Evolutionary conservation across 2,113 vertebrate genomes (phyloP).

Genomic region (Lucifuga dentata): DNA sequence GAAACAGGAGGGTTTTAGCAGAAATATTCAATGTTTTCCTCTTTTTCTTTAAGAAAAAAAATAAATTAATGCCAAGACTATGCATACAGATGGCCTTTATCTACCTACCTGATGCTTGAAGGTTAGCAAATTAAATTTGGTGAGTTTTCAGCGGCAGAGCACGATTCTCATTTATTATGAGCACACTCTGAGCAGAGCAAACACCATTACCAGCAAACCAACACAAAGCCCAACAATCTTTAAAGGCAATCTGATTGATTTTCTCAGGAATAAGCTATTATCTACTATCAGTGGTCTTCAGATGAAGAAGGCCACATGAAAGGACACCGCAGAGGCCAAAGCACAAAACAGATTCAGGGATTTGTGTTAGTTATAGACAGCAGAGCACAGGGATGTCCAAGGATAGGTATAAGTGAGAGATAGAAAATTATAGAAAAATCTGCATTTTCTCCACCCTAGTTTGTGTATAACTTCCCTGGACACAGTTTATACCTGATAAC

Average conservation of each 20-base stretch:
- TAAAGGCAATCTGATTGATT: slow-evolving; percentile 71
- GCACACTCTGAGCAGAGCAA: slow-evolving; percentile 8
- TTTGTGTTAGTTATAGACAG: too few relatives aligned
- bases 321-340: slow-evolving; percentile 36
- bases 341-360: slow-evolving; percentile 9
- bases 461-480: too few relatives aligned
- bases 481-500: too few relatives aligned
- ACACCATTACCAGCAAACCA: slow-evolving; percentile 38
- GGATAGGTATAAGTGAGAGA: too few relatives aligned
- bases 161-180: slow-evolving; percentile 45
- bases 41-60: slow-evolving; percentile 39
- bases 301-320: slow-evolving; percentile 42
- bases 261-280: slow-evolving; percentile 66
- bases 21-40: slow-evolving; percentile 15
- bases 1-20: not conserved
- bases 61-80: slow-evolving; percentile 24
- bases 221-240: slow-evolving; percentile 43
- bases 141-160: slow-evolving; percentile 35
- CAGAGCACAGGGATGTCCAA: not conserved
- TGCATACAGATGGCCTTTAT: slow-evolving; percentile 42
- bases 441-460: too few relatives aligned
- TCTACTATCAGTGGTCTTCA: slow-evolving; percentile 63
- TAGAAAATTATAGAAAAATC: too few relatives aligned
- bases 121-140: slow-evolving; percentile 46
- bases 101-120: slow-evolving; percentile 24